Evolutionary conservation across 1,140 invertebrate species (phyloP), one percentile per base, ranked within the genome.

Genomic region (Lucilia cuprina): DNA sequence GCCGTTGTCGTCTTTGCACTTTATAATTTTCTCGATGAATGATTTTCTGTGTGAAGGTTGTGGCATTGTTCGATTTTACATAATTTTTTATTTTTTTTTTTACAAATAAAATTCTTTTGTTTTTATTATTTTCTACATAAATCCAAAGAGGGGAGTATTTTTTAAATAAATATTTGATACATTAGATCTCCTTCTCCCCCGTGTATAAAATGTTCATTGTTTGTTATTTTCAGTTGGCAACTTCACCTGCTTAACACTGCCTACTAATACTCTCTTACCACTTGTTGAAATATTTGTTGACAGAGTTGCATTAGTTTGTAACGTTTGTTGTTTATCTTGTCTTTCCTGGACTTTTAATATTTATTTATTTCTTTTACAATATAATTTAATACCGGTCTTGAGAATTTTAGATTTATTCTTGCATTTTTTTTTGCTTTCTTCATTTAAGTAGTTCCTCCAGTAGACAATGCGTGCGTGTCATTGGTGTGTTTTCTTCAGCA

Each of bases 21-120:
- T 65, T 30, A 86, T 88, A 89, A 89, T 89, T 89, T 89, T 89
- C 89, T 87, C 89, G 88, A 87, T 90, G 88, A 90, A 86, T 88
- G 89, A 89, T 90, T 90, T 90, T 90, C 88, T 90, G 87, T 90
- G 89, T 90, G 88, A 90, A 90, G 89, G 89, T 89, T 89, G 70
- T 82, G 78, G 80, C 82, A 78, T 82, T 84, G 60, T 83, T 75
- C n/a, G 65, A 70, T 70, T 70, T 70, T 70, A 21, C 25, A 30
- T 30, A 30, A 30, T 30, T 30, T 30, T 30, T n/a, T n/a, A n/a
- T n/a, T 30, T 30, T 30, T 30, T 30, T 30, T 30, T 30, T 30
- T 30, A 30, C 25, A 70, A 70, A 41, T 8, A 7, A 41, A 41
- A 41, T 41, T 41, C 41, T 41, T 41, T 41, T 41, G 41, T 41